Conservation (phyloP, 2,888 invertebrate species). For the Mythimna ferrago region DNA sequence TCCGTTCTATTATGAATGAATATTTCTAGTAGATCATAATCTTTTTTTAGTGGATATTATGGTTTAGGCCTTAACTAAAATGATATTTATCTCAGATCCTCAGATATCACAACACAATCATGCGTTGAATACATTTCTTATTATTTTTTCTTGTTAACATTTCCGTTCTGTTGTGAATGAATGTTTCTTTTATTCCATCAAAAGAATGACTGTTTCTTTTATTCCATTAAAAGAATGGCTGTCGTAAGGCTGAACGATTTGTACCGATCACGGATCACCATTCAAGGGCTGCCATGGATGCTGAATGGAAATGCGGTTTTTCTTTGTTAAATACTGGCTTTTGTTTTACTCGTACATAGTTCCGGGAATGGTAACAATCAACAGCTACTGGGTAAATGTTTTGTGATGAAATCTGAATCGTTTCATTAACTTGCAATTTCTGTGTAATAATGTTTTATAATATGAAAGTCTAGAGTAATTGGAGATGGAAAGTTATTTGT, state of each 20-base stretch:
- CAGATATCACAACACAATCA: too few species aligned
- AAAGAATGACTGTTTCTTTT: conserved; percentile 8
- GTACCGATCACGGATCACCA: conserved; percentile 13
- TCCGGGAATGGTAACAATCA: neutral
- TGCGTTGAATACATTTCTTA: too few species aligned
- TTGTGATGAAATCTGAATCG: conserved; percentile 1
- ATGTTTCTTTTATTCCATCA: neutral
- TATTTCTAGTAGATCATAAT: neutral
- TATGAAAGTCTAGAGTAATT: neutral
- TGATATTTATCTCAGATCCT: too few species aligned
- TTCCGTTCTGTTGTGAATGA: neutral
- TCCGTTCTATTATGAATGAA: neutral
- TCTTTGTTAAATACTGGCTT: conserved; percentile 7
- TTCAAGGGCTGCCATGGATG: conserved; percentile 20
- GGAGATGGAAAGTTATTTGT: neutral
- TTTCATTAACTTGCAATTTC: conserved; percentile 9
- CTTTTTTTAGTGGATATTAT: too few species aligned
- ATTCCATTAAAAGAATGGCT: conserved; percentile 28
- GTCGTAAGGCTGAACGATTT: conserved; percentile 24
- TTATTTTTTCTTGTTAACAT: neutral
- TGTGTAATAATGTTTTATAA: neutral
- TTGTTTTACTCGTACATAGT: conserved; percentile 6
- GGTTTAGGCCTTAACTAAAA: too few species aligned
- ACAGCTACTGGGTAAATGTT: conserved; percentile 4
- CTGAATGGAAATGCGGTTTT: conserved; percentile 3